A percentile compares a stretch with the other conserved stretches of the same genome.
These are phyloP conservation scores for Synergus laeviventris DNA, from an alignment of 2,888 invertebrate species.

Conservation along the genomic window DNA sequence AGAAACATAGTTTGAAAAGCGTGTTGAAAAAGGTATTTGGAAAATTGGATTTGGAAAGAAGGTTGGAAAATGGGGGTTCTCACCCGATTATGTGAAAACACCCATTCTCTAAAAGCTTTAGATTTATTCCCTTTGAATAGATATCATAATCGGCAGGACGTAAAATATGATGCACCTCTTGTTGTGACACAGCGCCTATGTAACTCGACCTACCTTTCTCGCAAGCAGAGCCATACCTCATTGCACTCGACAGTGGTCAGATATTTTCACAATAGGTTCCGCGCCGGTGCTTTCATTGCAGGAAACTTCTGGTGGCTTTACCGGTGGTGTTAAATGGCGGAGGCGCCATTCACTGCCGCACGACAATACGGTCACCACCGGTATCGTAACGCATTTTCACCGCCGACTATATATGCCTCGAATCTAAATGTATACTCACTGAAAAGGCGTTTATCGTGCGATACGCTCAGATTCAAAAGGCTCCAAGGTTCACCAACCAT, in stretches of 20 bases:
- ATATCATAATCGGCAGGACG: constrained; percentile 22
- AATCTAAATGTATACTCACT: not conserved
- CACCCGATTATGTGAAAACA: too few relatives aligned
- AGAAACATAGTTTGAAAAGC: too few relatives aligned
- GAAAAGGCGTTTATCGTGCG: constrained; percentile 11
- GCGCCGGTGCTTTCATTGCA: constrained; percentile 70
- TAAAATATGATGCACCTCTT: constrained; percentile 13
- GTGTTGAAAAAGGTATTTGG: too few relatives aligned
- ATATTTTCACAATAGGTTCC: constrained; percentile 74
- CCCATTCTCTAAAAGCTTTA: not conserved
- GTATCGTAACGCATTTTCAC: constrained; percentile 59
- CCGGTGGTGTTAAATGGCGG: constrained; percentile 70
- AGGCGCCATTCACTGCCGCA: constrained; percentile 67
- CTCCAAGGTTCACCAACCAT: not conserved
- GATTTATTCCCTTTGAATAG: not conserved
- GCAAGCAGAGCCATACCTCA: constrained; percentile 63
- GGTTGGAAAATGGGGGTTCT: too few relatives aligned
- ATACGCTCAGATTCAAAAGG: constrained; percentile 14
- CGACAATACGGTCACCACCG: constrained; percentile 69
- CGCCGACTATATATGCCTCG: constrained; percentile 3
- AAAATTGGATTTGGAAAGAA: too few relatives aligned
- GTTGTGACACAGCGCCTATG: constrained; percentile 23
- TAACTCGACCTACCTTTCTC: constrained; percentile 49
- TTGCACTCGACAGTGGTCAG: constrained; percentile 73
- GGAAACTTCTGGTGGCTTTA: constrained; percentile 69